These are phyloP conservation scores for Tetraodon nigroviridis DNA, from an alignment of 2,113 vertebrate species.

Conservation along the genomic window DNA sequence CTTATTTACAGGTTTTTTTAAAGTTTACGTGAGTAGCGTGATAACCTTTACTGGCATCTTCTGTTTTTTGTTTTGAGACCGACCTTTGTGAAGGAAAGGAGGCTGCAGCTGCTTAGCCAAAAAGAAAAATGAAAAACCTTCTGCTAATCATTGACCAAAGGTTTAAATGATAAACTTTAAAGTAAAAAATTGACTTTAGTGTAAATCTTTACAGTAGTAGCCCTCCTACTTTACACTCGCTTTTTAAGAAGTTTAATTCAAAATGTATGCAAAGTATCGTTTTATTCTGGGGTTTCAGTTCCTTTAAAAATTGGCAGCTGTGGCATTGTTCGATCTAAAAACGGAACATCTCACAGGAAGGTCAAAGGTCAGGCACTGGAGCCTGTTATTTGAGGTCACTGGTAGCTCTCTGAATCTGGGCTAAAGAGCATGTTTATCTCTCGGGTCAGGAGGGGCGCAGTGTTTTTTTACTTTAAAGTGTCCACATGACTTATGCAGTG, in stretches of 20 bases:
- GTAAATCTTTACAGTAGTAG: no score
- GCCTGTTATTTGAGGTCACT: no score
- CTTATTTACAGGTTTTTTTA: constrained; percentile 1
- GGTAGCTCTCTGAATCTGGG: neutral
- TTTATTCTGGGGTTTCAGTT: no score
- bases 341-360: no score
- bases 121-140: neutral
- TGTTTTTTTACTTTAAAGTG: constrained; percentile 14
- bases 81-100: neutral
- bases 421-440: neutral
- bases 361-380: no score
- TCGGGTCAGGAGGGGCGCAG: neutral
- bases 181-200: no score
- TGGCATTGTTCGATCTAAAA: no score
- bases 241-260: no score
- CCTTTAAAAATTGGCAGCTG: no score
- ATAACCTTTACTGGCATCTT: neutral
- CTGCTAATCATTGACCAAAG: neutral
- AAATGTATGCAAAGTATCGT: no score
- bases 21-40: constrained; percentile 28
- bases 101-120: neutral
- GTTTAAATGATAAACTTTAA: no score
- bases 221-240: no score
- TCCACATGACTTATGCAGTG: constrained; percentile 34
- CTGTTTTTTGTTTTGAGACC: neutral